These are phyloP conservation scores for Phorcus lineatus DNA, from an alignment of 2,888 invertebrate genomes.

Conservation along the genomic window DNA sequence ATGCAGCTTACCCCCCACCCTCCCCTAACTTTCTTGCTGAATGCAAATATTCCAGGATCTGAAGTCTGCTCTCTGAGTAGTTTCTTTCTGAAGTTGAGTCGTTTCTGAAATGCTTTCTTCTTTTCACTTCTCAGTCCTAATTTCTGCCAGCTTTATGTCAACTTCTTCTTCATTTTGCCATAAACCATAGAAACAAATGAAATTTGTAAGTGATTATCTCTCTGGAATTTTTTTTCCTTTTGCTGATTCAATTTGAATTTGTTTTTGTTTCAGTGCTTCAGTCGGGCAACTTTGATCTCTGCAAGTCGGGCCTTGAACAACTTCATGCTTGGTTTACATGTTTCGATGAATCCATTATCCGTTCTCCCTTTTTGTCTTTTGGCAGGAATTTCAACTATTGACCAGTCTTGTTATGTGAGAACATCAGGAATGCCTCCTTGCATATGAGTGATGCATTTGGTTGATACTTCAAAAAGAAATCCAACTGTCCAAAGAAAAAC, in stretches of 20 bases:
- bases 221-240: not conserved
- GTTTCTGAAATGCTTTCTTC: no score
- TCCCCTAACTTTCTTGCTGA: no score
- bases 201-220: not conserved
- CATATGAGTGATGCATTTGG: not conserved
- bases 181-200: not conserved
- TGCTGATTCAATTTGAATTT: not conserved
- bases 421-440: not conserved
- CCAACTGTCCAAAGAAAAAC: not conserved
- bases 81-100: no score
- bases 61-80: no score
- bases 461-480: not conserved
- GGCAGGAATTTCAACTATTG: conserved; percentile 2
- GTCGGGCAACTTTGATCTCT: not conserved
- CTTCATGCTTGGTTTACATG: not conserved
- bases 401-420: conserved; percentile 6
- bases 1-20: no score
- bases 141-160: no score
- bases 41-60: no score
- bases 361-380: not conserved
- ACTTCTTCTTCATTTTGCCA: no score
- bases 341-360: not conserved
- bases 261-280: not conserved
- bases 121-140: no score
- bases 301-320: not conserved